A percentile compares a stretch with the other conserved stretches of the same genome.
phyloP scores from a whole-genome alignment of 2,888 invertebrate genomes.

The Chalcosyrphus nemorum region DNA sequence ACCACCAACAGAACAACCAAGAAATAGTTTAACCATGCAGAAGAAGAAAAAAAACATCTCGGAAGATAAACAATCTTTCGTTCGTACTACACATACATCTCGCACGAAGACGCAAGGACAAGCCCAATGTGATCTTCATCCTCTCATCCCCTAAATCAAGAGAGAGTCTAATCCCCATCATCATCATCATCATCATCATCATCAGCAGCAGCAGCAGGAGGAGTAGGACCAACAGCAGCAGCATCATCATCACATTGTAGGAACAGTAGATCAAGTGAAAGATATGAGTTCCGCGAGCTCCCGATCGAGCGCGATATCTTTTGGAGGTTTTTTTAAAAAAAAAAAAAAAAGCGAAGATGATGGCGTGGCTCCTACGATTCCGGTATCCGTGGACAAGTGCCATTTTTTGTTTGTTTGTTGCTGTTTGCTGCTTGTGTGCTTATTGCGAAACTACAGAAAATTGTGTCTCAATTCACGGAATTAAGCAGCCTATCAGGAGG shows the following conservation, averaged over 20 bases:
- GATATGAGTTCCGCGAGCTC: slow-evolving; percentile 68
- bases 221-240: slow-evolving; percentile 17
- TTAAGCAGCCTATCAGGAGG: slow-evolving; percentile 71
- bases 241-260: slow-evolving; percentile 68
- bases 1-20: slow-evolving; percentile 25
- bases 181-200: slow-evolving; percentile 17
- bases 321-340: slow-evolving; percentile 38
- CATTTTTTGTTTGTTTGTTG: slow-evolving; percentile 19
- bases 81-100: slow-evolving; percentile 35
- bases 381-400: slow-evolving; percentile 66
- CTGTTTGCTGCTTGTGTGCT: slow-evolving; percentile 11
- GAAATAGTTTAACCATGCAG: slow-evolving; percentile 59
- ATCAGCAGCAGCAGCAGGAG: slow-evolving; percentile 23
- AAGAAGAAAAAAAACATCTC: slow-evolving; percentile 44
- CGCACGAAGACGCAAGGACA: slow-evolving; percentile 55
- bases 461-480: slow-evolving; percentile 75
- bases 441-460: slow-evolving; percentile 72
- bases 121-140: slow-evolving; percentile 40
- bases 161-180: slow-evolving; percentile 27
- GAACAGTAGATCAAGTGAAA: slow-evolving; percentile 72
- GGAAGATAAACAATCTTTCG: slow-evolving; percentile 68
- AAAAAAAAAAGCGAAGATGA: too few relatives aligned
- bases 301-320: slow-evolving; percentile 64
- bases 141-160: slow-evolving; percentile 54
- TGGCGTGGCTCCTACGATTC: slow-evolving; percentile 69